Base-by-base conservation (phyloP, 2,888 invertebrate genomes). In the Yponomeuta cagnagella region DNA sequence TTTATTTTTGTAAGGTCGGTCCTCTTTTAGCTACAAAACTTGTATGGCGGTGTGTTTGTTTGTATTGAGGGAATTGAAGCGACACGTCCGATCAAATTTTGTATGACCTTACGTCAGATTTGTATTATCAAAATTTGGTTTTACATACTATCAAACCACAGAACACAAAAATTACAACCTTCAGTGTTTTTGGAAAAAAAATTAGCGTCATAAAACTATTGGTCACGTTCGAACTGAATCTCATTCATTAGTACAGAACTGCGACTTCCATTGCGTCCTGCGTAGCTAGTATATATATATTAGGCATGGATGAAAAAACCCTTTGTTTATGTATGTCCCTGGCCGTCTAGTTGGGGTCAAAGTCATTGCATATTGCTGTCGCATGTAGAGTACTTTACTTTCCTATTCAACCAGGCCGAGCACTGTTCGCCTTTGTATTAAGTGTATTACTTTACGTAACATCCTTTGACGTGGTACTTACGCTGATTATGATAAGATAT, bases 11-110 rank as follows among this genome's bases (percentile, higher is more conserved):
- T 58, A 2, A 58, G 52, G 4, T 52, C 10, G 52, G 15, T 58
- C 15, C 15, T 58, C 52, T 15, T 58, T 58, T 58, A 76, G 79
- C 80, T 79, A 5, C 52, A 58, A 12, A 52, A 12, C 52, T 2
- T 10, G 6, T 52, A 33, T 33, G 43, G 1, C 9, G 37, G 2
- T 12, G 52, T 58, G 15, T 58, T 58, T 58, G 52, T 58, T 58
- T 43, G 43, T 43, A 8, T 43, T 8, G 43, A 43, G 5, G 8
- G 6, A 43, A 43, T 3, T 43, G 43, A 6, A 8, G 43, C 9
- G 8, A 5, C 43, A 5, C 6, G 8, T 8, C 43, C 43, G 5
- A 43, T 37, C 37, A 37, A 37, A 37, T 37, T 37, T 5, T 23
- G 23, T 23, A 23, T 23, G 23, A 23, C 23, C 23, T 23, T 23